Evolutionary conservation across 1,140 invertebrate genomes (phyloP).

Genomic region (Cheumatopsyche charites): DNA sequence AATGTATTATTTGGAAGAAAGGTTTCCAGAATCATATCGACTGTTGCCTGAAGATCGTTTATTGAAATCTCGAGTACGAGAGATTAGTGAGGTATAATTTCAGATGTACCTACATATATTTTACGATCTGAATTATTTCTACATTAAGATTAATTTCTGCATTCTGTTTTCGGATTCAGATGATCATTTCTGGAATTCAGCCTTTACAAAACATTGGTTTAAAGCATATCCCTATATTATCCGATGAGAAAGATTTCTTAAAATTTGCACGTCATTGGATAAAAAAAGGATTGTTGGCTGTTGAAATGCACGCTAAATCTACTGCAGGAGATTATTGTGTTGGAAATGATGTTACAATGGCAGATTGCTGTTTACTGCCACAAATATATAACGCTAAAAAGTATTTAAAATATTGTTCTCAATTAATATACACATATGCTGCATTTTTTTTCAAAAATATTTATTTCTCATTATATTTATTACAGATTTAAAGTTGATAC

Average conservation of each 20-base stretch:
- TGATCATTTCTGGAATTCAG: conserved; percentile 91
- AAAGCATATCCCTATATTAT: conserved; percentile 71
- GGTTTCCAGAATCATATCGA: conserved; percentile 50
- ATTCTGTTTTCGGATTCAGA: conserved; percentile 63
- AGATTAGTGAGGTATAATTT: conserved; percentile 55
- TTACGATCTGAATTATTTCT: background rate
- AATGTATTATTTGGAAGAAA: conserved; percentile 59
- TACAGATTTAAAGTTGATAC: conserved; percentile 54
- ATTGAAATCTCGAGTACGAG: conserved; percentile 53
- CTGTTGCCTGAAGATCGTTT: conserved; percentile 52
- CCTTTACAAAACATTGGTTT: conserved; percentile 92
- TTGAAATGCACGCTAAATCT: conserved; percentile 80
- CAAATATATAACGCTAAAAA: conserved; percentile 86
- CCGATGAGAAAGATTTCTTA: conserved; percentile 75
- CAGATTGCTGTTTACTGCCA: conserved; percentile 92
- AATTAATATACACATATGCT: background rate
- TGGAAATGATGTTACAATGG: conserved; percentile 88
- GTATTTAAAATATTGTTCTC: conserved; percentile 52
- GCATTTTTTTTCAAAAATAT: conserved; percentile 40
- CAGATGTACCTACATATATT: background rate
- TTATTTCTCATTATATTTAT: conserved; percentile 20
- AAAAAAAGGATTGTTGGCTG: conserved; percentile 79
- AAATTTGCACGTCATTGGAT: conserved; percentile 90
- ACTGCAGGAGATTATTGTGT: conserved; percentile 91
- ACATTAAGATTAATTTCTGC: background rate